These are phyloP conservation scores for Cynodonichthys magdalenae DNA, from an alignment of 2,797 vertebrate species.

Conservation along the genomic window DNA sequence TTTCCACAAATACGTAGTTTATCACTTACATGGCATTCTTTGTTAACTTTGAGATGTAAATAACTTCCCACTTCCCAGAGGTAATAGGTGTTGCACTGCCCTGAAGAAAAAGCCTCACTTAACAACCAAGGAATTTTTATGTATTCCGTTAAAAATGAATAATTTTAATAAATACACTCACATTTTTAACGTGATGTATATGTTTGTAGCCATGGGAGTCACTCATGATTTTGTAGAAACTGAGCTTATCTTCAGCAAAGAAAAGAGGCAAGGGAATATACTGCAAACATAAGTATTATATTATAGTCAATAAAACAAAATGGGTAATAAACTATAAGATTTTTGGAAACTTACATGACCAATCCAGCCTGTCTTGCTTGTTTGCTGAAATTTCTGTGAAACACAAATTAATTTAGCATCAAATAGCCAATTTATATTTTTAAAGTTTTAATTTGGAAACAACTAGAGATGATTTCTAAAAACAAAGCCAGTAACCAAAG, in stretches of 20 bases:
- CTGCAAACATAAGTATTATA: constrained; percentile 68
- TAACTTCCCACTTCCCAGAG: constrained; percentile 93
- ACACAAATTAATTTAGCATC: constrained; percentile 25
- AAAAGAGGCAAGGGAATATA: constrained; percentile 88
- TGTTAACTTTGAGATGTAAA: constrained; percentile 89
- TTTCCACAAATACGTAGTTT: background rate
- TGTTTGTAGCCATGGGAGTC: constrained; percentile 93
- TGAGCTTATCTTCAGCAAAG: constrained; percentile 89
- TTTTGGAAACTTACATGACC: constrained; percentile 87
- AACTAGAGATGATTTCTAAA: constrained; percentile 1
- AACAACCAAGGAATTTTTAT: background rate
- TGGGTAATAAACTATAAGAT: background rate
- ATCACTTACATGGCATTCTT: constrained; percentile 85
- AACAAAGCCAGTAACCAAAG: background rate
- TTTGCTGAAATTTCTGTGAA: constrained; percentile 85
- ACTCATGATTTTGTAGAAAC: constrained; percentile 97
- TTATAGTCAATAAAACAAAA: background rate
- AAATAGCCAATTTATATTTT: background rate
- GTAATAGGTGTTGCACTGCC: constrained; percentile 86
- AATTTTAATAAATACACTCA: constrained; percentile 52
- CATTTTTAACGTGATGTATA: constrained; percentile 89
- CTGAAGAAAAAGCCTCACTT: constrained; percentile 72
- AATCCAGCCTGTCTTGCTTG: constrained; percentile 93
- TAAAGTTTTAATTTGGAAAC: background rate
- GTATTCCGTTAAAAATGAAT: no score